Evolutionary conservation across 2,888 invertebrate genomes (phyloP).

Genomic region (Drosophila helvetica): DNA sequence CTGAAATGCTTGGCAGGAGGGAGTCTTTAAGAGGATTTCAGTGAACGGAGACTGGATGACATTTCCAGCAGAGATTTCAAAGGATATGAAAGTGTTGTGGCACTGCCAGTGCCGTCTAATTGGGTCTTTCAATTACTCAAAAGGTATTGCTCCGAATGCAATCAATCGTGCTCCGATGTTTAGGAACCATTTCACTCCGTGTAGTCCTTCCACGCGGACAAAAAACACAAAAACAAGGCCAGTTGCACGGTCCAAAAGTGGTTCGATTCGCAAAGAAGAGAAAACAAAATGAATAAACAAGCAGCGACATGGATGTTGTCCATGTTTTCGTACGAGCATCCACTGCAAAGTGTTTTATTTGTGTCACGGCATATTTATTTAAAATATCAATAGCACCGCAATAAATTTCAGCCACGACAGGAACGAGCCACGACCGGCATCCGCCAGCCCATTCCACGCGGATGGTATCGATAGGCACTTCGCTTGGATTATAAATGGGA

Average conservation of each 20-base stretch:
- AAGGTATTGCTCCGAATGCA: constrained; percentile 2
- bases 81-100: neutral
- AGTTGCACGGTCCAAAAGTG: constrained; percentile 40
- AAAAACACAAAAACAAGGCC: constrained; percentile 31
- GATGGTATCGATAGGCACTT: neutral
- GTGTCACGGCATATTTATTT: constrained; percentile 36
- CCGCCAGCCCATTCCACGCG: neutral
- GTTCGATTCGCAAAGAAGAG: constrained; percentile 34
- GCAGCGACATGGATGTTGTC: constrained; percentile 20
- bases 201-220: neutral
- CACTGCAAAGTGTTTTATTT: constrained; percentile 26
- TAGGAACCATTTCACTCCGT: constrained; percentile 16
- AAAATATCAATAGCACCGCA: constrained; percentile 37
- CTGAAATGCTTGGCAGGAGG: constrained; percentile 12
- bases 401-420: constrained; percentile 25
- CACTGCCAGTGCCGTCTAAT: neutral
- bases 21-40: constrained; percentile 32
- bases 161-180: neutral
- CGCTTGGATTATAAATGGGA: constrained; percentile 27
- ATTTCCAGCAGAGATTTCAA: neutral
- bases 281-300: constrained; percentile 12
- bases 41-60: constrained; percentile 1
- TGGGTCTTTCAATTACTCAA: constrained; percentile 8
- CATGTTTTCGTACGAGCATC: neutral
- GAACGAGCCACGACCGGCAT: neutral